These are phyloP conservation scores for Condylostylus longicornis DNA, from an alignment of 1,140 invertebrate genomes.

Conservation along the genomic window DNA sequence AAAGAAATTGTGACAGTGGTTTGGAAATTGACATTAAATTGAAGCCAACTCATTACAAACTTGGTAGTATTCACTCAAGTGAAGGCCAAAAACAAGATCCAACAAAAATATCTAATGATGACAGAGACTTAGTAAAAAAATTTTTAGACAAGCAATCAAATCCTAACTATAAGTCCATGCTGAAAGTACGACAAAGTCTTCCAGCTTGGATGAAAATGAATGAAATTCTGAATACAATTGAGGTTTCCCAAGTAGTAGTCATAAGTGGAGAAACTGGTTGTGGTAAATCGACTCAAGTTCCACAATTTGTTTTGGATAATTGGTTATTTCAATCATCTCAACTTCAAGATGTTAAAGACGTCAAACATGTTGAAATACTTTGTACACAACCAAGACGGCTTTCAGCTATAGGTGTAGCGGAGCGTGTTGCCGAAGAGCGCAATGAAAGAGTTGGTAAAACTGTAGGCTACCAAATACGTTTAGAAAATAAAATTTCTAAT, in stretches of 20 bases:
- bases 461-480: constrained; percentile 72
- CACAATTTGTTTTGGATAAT: constrained; percentile 80
- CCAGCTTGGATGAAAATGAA: constrained; percentile 50
- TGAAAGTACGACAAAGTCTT: constrained; percentile 42
- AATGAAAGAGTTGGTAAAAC: constrained; percentile 63
- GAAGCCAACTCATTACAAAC: constrained; percentile 43
- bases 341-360: constrained; percentile 6
- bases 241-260: constrained; percentile 52
- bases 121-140: constrained; percentile 41
- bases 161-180: constrained; percentile 45
- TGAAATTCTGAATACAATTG: constrained; percentile 47
- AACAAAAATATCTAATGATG: constrained; percentile 40
- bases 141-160: constrained; percentile 42
- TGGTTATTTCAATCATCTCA: constrained; percentile 34
- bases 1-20: neutral
- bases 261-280: constrained; percentile 79
- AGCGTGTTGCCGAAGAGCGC: constrained; percentile 76
- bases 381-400: constrained; percentile 87
- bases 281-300: constrained; percentile 81
- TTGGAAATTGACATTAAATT: neutral
- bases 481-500: constrained; percentile 59
- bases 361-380: constrained; percentile 44
- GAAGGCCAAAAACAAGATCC: constrained; percentile 35
- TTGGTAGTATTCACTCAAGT: constrained; percentile 30
- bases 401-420: constrained; percentile 81